Conservation (phyloP, 2,113 vertebrate genomes). For the Nicator chloris region DNA sequence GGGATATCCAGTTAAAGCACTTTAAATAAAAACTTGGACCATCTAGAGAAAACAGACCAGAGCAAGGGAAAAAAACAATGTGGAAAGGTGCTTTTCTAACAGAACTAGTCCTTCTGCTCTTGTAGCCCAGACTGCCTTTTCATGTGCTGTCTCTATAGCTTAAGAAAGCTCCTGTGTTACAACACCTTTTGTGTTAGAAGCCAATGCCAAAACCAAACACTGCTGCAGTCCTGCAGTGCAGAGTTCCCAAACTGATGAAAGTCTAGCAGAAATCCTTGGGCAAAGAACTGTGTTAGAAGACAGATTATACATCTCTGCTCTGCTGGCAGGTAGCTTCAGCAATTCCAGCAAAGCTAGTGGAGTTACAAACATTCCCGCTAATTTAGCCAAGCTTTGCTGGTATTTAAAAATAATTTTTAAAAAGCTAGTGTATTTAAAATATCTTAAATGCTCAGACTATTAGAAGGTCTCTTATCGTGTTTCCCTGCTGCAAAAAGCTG, state of each 20-base stretch:
- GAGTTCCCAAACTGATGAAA: not conserved
- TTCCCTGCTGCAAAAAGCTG: not conserved
- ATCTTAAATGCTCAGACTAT: not conserved
- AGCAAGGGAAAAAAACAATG: conserved; percentile 36
- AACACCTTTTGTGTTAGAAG: not conserved
- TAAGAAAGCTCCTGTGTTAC: not conserved
- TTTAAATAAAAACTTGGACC: conserved; percentile 64
- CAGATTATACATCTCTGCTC: not conserved
- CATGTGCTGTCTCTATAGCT: not conserved
- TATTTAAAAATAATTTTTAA: not conserved
- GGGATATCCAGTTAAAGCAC: conserved; percentile 73
- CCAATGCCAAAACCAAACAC: not conserved
- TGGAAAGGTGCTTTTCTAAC: conserved; percentile 48
- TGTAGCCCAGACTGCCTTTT: not conserved
- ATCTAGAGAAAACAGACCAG: conserved; percentile 47
- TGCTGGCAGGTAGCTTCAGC: not conserved
- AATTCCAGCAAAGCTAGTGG: not conserved
- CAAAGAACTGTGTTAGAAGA: not conserved
- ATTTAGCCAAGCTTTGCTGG: not conserved
- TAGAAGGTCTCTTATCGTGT: not conserved
- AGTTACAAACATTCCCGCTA: not conserved
- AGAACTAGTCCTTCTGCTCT: conserved; percentile 24
- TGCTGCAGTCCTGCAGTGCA: not conserved
- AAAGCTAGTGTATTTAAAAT: not conserved
- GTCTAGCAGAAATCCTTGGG: not conserved